These are phyloP conservation scores for Arctocebus calabarensis DNA, from an alignment of 2,797 vertebrate genomes.

Conservation along the genomic window DNA sequence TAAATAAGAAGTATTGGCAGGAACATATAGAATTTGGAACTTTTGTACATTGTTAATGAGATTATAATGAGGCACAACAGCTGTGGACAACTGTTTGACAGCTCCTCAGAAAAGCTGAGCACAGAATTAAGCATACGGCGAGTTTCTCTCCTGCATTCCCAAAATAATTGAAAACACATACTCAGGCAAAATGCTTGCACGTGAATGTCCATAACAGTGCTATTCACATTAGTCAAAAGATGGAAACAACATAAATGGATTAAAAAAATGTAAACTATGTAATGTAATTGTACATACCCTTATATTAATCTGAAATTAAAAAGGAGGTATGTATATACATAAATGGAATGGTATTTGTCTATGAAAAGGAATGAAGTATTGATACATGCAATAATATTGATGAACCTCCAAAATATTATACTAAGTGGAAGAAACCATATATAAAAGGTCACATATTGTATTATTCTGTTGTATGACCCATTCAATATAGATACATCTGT, in stretches of 20 bases:
- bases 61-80: not conserved
- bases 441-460: not conserved
- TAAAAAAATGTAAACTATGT: too few relatives aligned
- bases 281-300: too few relatives aligned
- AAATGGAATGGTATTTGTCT: not conserved
- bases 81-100: too few relatives aligned
- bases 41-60: not conserved
- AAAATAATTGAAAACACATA: not conserved
- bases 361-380: not conserved
- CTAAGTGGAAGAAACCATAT: not conserved
- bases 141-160: not conserved
- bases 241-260: not conserved
- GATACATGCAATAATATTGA: not conserved
- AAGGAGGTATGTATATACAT: not conserved
- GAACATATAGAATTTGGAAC: not conserved
- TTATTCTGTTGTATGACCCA: not conserved
- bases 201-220: not conserved
- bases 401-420: not conserved
- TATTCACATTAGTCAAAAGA: not conserved
- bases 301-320: too few relatives aligned
- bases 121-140: not conserved
- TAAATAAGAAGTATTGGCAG: not conserved
- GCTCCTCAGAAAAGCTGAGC: not conserved
- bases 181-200: not conserved
- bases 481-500: not conserved